These are phyloP conservation scores for Mungos mungo DNA, from an alignment of 2,113 vertebrate species.

Conservation along the genomic window DNA sequence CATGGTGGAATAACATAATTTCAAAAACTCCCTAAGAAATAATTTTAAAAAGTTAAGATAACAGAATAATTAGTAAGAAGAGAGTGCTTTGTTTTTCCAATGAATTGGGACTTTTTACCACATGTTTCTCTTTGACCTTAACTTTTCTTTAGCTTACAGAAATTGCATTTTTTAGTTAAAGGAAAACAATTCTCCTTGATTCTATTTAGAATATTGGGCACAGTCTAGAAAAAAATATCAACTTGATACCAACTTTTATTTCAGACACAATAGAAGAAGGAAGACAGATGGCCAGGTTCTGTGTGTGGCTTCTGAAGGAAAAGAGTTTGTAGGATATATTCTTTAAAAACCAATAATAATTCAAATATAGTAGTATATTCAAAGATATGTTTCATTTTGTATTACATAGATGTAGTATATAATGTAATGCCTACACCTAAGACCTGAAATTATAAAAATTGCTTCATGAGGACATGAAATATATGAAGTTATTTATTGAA, in stretches of 20 bases:
- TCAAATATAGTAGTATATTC: not conserved
- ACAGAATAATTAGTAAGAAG: not conserved
- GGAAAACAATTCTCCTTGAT: conserved; percentile 3
- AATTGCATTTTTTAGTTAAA: conserved; percentile 43
- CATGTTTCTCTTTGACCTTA: not conserved
- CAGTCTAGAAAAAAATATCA: not conserved
- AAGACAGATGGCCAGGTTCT: not conserved
- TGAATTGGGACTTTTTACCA: not conserved
- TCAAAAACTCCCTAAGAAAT: not conserved
- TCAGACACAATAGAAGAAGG: not conserved
- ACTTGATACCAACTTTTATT: conserved; percentile 8
- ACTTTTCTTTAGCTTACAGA: not conserved
- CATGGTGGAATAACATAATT: not conserved
- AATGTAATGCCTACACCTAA: not conserved
- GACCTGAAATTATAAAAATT: not conserved
- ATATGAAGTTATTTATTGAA: not conserved
- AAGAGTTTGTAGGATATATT: not conserved
- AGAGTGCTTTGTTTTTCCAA: not conserved
- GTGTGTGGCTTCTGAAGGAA: not conserved
- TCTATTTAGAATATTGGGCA: conserved; percentile 20
- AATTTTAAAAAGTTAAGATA: not conserved
- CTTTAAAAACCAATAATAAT: conserved; percentile 14
- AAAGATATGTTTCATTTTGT: conserved; percentile 8
- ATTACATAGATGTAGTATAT: not conserved
- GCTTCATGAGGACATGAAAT: not conserved